Percentiles rank a stretch among this genome's conserved stretches.
Conservation (phyloP, 1,140 invertebrate species). For the Cotesia chilonis region DNA sequence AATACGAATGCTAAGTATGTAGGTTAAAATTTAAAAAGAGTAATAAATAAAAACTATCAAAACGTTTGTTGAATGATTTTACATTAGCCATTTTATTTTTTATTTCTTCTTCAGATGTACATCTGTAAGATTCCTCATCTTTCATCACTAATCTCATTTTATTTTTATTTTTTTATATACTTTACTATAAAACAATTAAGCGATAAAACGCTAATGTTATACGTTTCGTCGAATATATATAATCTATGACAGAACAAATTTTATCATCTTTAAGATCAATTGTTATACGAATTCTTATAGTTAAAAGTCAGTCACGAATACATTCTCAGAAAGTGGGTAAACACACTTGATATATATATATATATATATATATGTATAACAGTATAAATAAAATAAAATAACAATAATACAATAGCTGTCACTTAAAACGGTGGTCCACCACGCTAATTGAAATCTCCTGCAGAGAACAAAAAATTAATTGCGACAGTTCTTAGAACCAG, state of each 20-base stretch:
- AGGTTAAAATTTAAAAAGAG: neutral
- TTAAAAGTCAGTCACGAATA: conserved; percentile 7
- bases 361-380: too few species aligned
- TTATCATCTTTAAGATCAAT: conserved; percentile 20
- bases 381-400: too few species aligned
- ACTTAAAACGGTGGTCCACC: conserved; percentile 5
- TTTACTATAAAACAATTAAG: too few species aligned
- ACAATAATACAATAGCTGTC: conserved; percentile 9
- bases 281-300: conserved; percentile 23
- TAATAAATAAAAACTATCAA: neutral
- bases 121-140: too few species aligned
- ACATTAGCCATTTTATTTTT: too few species aligned
- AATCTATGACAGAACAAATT: neutral
- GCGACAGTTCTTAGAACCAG: conserved; percentile 28
- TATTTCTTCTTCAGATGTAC: neutral
- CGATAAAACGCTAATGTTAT: too few species aligned
- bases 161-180: neutral
- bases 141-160: neutral
- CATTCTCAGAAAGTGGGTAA: conserved; percentile 10
- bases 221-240: neutral
- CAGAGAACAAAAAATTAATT: conserved; percentile 28
- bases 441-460: conserved; percentile 27
- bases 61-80: too few species aligned
- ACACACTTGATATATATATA: too few species aligned
- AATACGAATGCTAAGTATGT: conserved; percentile 19